These are phyloP conservation scores for Platyscapa corneri DNA, from an alignment of 1,140 invertebrate species.

Conservation along the genomic window DNA sequence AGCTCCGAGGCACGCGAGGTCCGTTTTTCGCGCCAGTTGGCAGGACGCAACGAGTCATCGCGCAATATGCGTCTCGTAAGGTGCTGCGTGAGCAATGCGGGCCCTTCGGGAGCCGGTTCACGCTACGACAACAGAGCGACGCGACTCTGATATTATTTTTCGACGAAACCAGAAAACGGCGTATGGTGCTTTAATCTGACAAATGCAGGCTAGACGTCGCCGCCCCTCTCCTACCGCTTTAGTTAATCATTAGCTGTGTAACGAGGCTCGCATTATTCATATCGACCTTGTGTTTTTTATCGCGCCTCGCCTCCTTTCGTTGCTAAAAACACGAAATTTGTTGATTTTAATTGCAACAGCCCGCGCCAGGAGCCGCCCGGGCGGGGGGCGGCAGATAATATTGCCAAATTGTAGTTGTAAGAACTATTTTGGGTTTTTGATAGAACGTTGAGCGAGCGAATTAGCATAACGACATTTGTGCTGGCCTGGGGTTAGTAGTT, in stretches of 20 bases:
- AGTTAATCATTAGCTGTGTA: neutral
- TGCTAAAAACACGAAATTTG: too few species aligned
- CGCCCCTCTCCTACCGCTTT: neutral
- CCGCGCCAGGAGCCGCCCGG: too few species aligned
- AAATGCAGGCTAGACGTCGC: neutral
- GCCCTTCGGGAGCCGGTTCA: neutral
- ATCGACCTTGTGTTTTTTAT: too few species aligned
- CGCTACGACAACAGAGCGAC: neutral
- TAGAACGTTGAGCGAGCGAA: too few species aligned
- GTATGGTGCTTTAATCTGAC: conserved; percentile 17
- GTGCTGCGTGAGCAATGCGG: neutral
- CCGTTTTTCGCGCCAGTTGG: conserved; percentile 65
- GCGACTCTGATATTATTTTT: neutral
- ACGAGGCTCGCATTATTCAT: too few species aligned
- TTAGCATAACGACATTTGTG: too few species aligned
- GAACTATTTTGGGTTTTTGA: too few species aligned
- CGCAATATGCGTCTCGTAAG: conserved; percentile 32
- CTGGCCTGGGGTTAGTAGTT: too few species aligned
- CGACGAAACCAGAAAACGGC: conserved; percentile 23
- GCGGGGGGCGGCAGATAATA: too few species aligned
- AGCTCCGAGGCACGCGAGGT: neutral
- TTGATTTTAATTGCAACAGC: too few species aligned
- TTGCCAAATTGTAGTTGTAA: too few species aligned
- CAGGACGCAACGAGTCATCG: conserved; percentile 45
- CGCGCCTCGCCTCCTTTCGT: too few species aligned